Base-by-base conservation (phyloP, 2,797 vertebrate species). In the Chelonia mydas region DNA sequence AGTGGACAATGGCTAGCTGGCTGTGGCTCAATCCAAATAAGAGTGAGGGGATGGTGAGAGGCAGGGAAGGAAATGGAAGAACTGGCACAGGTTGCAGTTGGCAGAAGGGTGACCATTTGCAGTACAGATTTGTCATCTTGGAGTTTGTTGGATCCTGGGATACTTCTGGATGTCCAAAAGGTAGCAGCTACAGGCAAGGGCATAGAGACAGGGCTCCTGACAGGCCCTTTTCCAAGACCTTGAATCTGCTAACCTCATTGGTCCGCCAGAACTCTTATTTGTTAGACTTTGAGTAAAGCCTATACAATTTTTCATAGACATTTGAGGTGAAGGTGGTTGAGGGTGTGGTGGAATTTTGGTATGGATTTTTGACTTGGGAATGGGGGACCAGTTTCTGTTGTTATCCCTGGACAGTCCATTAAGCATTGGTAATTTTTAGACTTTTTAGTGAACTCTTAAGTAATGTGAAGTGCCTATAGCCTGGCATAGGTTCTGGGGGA, bases 71-170 rank as follows among this genome's bases (percentile, higher is more conserved):
- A 89, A 3, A 10, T 37, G n/a, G 65, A 68, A 68, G n/a, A 37
- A 72, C 33, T 41, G 17, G 65, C 19, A 72, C 7, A 37, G 31
- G 41, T 7, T 45, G 28, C 17, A 28, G 27, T 59, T 72, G 86
- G 0, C 68, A 41, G 47, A 82, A 37, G 8, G 31, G 7, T 0
- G 47, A 28, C 47, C 5, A 81, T 83, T 11, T 49, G 41, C 15
- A 31, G 25, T 31, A 55, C 5, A 41, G 15, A 28, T 0, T 0
- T 80, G 9, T 41, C 77, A 82, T 41, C 28, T 5, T 28, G 7
- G 37, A 76, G 72, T 28, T 47, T 47, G 72, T 80, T 86, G 50
- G 37, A 41, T 80, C 31, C 31, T 80, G 31, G 16, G 16, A 7
- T 65, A 84, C 9, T 65, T 41, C 28, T 76, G 68, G 45, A 72